Base-by-base conservation (phyloP, 2,888 invertebrate species). In the Polia nebulosa region DNA sequence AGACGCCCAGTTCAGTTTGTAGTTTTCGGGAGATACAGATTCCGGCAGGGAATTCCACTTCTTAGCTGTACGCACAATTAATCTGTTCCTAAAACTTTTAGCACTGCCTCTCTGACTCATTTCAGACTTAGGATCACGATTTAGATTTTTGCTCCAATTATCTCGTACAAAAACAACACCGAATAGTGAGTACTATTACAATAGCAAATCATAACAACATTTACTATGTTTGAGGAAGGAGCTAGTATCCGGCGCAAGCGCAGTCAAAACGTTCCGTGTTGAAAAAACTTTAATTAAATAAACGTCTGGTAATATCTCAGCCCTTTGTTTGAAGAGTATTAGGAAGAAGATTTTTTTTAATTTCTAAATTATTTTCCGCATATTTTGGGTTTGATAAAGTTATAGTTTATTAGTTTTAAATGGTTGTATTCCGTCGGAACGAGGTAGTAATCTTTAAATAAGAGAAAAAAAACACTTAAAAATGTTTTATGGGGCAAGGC, bases 201-300 rank as follows among this genome's bases (percentile, higher is more conserved):
- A 76, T 78, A 66, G 44, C 45, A 70, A 69, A 67, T 72, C 61
- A 68, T 62, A 67, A 78, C 62, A 69, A 20, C 51, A 61, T 70
- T 80, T 68, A 75, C 65, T 27, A 56, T 81, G 83, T 87, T 86
- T 84, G 75, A 87, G 87, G 87, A 87, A 87, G 89, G 68, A 57
- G 57, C 44, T 22, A 55, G 72, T 77, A 83, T 88, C 87, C 87
- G 83, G 80, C 76, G 76, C 75, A 27, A 36, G 62, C 71, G 72
- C 62, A 78, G 62, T n/a, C n/a, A 76, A 61, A 64, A 76, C 63
- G 81, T 87, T 88, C 88, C 87, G 88, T 57, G 70, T 85, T 74
- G 49, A 74, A 70, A 68, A 56, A 62, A 72, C 76, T 70, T 69
- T 76, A 74, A 75, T 82, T 76, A 76, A 69, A 73, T 58, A 77